A percentile compares a stretch with the other conserved stretches of the same genome.
Conservation (phyloP, 2,888 invertebrate genomes). For the Pseudanteris insignis region DNA sequence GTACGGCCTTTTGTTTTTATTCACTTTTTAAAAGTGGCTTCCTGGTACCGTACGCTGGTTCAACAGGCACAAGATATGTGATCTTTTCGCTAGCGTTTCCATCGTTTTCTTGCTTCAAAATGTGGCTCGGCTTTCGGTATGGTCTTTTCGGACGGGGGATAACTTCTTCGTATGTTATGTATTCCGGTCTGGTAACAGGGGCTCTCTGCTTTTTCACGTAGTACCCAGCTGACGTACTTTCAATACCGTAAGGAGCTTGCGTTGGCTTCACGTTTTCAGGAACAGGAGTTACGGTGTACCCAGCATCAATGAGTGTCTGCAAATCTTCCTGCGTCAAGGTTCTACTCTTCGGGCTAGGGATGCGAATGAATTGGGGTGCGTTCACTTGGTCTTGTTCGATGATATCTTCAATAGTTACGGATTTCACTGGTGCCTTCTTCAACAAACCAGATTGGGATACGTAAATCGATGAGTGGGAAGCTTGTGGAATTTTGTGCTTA, state of each 20-base stretch:
- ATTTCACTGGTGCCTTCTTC: constrained; percentile 60
- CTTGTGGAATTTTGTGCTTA: constrained; percentile 56
- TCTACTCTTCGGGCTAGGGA: constrained; percentile 54
- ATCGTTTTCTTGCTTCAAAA: constrained; percentile 53
- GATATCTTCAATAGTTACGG: constrained; percentile 59
- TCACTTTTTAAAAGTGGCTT: constrained; percentile 41
- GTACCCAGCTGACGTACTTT: constrained; percentile 52
- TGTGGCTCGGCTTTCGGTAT: constrained; percentile 54
- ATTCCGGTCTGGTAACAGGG: constrained; percentile 55
- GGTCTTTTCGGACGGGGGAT: constrained; percentile 53
- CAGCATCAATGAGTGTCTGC: constrained; percentile 59
- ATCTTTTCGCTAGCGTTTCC: constrained; percentile 54
- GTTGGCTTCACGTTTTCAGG: constrained; percentile 53
- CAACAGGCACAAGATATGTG: constrained; percentile 59
- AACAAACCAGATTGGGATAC: constrained; percentile 59
- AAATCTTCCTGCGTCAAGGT: constrained; percentile 58
- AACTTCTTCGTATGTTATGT: constrained; percentile 55
- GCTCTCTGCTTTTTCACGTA: constrained; percentile 57
- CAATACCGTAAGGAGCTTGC: constrained; percentile 50
- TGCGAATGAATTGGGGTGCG: constrained; percentile 51
- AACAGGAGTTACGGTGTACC: constrained; percentile 61
- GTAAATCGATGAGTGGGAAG: constrained; percentile 55
- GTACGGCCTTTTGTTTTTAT: constrained; percentile 18
- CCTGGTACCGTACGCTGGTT: constrained; percentile 57
- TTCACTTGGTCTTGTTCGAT: constrained; percentile 55